A percentile compares a stretch with the other conserved stretches of the same genome.
phyloP scores from a whole-genome alignment of 2,113 vertebrate genomes.

The Cnemophilus loriae region DNA sequence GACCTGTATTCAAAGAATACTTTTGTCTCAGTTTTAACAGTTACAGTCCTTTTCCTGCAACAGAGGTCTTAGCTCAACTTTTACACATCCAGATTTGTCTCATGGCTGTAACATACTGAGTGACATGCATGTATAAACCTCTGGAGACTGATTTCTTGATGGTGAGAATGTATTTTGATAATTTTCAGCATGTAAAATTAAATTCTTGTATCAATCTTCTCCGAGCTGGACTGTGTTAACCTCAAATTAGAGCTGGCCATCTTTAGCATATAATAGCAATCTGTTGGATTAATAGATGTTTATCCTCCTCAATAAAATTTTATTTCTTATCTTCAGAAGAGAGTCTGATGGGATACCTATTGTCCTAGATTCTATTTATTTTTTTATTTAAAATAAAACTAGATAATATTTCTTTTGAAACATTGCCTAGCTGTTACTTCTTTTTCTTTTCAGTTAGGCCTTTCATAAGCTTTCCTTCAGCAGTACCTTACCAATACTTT shows the following conservation, averaged over 20 bases:
- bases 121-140: neutral
- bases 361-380: neutral
- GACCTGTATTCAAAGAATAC: neutral
- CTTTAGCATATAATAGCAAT: neutral
- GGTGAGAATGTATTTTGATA: neutral
- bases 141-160: neutral
- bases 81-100: neutral
- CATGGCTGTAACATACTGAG: neutral
- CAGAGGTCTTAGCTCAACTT: neutral
- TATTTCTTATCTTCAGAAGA: neutral
- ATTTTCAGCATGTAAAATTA: neutral
- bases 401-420: neutral
- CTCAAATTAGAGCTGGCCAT: neutral
- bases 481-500: neutral
- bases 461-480: neutral
- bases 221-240: neutral
- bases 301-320: neutral
- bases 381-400: neutral
- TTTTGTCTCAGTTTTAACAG: neutral
- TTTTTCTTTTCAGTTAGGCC: neutral
- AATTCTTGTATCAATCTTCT: neutral
- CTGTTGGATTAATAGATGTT: neutral
- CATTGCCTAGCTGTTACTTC: rapidly evolving
- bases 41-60: neutral
- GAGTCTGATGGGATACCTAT: neutral